These are phyloP conservation scores for Willowsia nigromaculata DNA, from an alignment of 2,888 invertebrate genomes.

Conservation along the genomic window DNA sequence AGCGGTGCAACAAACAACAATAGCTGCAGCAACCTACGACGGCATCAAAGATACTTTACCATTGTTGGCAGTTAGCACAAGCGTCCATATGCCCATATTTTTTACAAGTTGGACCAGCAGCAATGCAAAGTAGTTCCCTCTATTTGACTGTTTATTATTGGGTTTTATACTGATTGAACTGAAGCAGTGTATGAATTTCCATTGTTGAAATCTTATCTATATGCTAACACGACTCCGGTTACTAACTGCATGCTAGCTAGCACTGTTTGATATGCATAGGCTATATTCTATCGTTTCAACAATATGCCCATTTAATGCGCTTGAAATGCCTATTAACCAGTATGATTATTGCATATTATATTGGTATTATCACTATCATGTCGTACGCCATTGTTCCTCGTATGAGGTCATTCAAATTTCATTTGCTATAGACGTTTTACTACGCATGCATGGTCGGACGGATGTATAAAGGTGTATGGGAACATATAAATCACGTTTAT, in stretches of 20 bases:
- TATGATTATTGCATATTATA: neutral
- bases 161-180: neutral
- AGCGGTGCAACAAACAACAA: neutral
- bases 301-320: neutral
- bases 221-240: neutral
- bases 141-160: neutral
- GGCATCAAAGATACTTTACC: neutral
- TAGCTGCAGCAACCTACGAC: neutral
- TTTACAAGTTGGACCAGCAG: neutral
- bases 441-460: neutral
- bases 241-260: neutral
- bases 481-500: neutral
- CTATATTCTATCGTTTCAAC: neutral
- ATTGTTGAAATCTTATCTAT: neutral
- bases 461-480: neutral
- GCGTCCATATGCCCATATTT: neutral
- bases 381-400: conserved; percentile 1
- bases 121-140: neutral
- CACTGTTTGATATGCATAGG: neutral
- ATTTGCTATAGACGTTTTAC: neutral
- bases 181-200: neutral
- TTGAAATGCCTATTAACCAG: conserved; percentile 6
- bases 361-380: neutral
- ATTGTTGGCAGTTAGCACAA: neutral
- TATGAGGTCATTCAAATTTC: conserved; percentile 40